A percentile compares a stretch with the other conserved stretches of the same genome.
phyloP scores from a whole-genome alignment of 1,140 invertebrate genomes.

The Akabosia matsudoensis region DNA sequence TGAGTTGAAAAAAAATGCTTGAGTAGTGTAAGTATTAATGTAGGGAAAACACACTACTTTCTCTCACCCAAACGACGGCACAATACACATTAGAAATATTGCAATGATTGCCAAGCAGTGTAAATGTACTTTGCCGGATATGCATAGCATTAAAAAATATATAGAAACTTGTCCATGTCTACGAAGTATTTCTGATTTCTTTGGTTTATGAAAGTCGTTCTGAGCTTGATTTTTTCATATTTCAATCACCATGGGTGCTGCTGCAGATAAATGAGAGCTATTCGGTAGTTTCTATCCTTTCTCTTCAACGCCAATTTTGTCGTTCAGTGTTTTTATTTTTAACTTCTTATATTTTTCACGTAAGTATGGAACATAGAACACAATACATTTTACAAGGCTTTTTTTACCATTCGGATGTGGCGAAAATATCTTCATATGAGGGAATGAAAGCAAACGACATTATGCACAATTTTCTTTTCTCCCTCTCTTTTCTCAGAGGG shows the following conservation, averaged over 20 bases:
- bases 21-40: slow-evolving; percentile 24
- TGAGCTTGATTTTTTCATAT: neutral
- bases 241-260: neutral
- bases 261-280: neutral
- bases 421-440: neutral
- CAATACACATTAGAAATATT: slow-evolving; percentile 20
- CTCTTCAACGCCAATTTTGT: neutral
- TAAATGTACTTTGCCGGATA: too few relatives aligned
- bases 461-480: slow-evolving; percentile 4
- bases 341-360: neutral
- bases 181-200: too few relatives aligned
- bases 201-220: too few relatives aligned
- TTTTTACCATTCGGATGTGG: too few relatives aligned
- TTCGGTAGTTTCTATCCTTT: neutral
- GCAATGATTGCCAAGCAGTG: neutral
- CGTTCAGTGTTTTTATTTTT: neutral
- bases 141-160: too few relatives aligned
- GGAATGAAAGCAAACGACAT: neutral
- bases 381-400: too few relatives aligned
- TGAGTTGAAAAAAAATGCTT: slow-evolving; percentile 38
- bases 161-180: too few relatives aligned
- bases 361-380: too few relatives aligned
- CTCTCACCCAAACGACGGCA: slow-evolving; percentile 1
- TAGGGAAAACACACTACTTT: slow-evolving; percentile 2
- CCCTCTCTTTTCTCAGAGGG: neutral